Evolutionary conservation across 2,113 vertebrate species (phyloP).

Genomic region (Albula glossodonta): DNA sequence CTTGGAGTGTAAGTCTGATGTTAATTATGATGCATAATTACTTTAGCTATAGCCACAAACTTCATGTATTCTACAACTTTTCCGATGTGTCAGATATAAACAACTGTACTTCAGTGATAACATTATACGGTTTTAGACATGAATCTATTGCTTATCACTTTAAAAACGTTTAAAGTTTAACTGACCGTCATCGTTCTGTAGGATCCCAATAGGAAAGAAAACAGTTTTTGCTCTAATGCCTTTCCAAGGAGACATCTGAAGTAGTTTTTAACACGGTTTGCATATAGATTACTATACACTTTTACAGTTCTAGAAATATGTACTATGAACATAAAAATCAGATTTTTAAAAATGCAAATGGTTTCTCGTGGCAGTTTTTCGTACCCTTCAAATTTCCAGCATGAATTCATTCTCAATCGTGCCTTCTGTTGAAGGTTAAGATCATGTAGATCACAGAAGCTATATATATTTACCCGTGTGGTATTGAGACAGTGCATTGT

Average conservation of each 20-base stretch:
- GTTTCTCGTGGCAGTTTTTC: constrained; percentile 2
- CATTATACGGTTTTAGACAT: not conserved
- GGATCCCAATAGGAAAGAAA: not conserved
- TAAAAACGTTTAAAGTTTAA: not conserved
- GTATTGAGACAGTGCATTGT: not conserved
- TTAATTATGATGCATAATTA: not conserved
- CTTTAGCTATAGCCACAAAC: not conserved
- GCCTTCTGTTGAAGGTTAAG: not conserved
- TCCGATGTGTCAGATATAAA: not conserved
- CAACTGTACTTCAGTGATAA: not conserved
- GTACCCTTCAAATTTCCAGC: not conserved
- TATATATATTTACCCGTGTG: not conserved
- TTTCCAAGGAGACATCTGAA: not conserved
- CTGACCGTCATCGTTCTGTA: not conserved
- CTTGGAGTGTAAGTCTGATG: not conserved
- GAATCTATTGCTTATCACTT: not conserved
- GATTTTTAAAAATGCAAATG: not conserved
- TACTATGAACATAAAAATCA: not conserved
- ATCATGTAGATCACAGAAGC: not conserved
- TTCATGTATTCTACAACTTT: not conserved
- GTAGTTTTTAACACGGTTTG: not conserved
- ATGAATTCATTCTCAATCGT: not conserved
- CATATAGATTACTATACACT: not conserved
- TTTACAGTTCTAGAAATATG: not conserved
- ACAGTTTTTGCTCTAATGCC: not conserved